Conservation (phyloP, 2,113 vertebrate genomes). For the Rhineura floridana region DNA sequence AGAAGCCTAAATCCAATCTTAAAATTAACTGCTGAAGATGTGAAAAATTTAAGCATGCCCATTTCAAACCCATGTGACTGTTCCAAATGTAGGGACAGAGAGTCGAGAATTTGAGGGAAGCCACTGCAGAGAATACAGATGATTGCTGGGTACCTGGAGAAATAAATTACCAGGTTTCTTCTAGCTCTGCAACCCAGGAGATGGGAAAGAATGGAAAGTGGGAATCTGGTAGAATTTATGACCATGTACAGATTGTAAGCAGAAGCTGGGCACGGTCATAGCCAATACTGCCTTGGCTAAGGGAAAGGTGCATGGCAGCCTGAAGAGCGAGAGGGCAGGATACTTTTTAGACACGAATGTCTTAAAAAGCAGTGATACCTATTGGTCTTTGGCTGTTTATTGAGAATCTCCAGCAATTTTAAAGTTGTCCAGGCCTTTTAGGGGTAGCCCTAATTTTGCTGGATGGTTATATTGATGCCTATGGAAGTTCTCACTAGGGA, state of each 20-base stretch:
- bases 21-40: too few species aligned
- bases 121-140: background rate
- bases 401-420: background rate
- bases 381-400: background rate
- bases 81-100: background rate
- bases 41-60: too few species aligned
- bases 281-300: background rate
- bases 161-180: background rate
- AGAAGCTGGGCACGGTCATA: background rate
- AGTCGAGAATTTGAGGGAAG: background rate
- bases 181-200: background rate
- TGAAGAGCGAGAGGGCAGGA: background rate
- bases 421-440: background rate
- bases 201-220: background rate
- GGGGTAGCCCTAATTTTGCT: background rate
- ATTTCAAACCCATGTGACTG: background rate
- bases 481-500: too few species aligned
- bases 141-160: background rate
- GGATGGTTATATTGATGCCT: background rate
- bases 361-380: background rate
- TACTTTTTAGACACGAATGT: background rate
- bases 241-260: background rate
- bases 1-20: background rate
- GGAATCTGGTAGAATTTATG: background rate
- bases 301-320: background rate